Percentiles rank a stretch among this genome's conserved stretches.
These are phyloP conservation scores for Helogale parvula DNA, from an alignment of 2,113 vertebrate species.

Conservation along the genomic window DNA sequence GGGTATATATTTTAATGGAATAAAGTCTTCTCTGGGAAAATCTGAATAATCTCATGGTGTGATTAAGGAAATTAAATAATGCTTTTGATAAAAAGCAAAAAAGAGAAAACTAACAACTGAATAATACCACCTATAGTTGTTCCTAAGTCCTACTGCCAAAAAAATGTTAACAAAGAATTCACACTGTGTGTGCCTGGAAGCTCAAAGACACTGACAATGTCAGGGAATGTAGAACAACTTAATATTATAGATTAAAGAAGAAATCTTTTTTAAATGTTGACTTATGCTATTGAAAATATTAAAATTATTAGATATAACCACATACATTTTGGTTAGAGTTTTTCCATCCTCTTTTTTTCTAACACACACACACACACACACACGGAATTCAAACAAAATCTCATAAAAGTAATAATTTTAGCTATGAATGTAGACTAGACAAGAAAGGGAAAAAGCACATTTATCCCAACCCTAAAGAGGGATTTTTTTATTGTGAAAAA, in stretches of 20 bases:
- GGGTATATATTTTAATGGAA: background rate
- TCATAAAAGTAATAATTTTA: background rate
- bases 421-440: background rate
- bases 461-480: background rate
- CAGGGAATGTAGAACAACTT: background rate
- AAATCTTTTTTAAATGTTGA: background rate
- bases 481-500: conserved; percentile 12
- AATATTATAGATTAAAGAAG: background rate
- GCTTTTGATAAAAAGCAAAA: background rate
- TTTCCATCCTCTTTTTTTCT: background rate
- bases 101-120: background rate
- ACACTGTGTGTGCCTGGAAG: background rate
- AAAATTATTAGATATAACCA: conserved; percentile 32
- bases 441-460: background rate
- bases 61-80: background rate
- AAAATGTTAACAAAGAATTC: background rate
- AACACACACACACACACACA: background rate
- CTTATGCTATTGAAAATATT: background rate
- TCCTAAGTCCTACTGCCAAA: background rate
- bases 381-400: background rate
- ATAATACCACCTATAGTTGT: background rate
- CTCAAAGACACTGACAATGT: background rate
- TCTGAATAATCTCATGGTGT: background rate
- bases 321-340: background rate
- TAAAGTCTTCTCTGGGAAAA: background rate